Base-by-base conservation (phyloP, 1,140 invertebrate genomes). In the Drosophila micromelanica region DNA sequence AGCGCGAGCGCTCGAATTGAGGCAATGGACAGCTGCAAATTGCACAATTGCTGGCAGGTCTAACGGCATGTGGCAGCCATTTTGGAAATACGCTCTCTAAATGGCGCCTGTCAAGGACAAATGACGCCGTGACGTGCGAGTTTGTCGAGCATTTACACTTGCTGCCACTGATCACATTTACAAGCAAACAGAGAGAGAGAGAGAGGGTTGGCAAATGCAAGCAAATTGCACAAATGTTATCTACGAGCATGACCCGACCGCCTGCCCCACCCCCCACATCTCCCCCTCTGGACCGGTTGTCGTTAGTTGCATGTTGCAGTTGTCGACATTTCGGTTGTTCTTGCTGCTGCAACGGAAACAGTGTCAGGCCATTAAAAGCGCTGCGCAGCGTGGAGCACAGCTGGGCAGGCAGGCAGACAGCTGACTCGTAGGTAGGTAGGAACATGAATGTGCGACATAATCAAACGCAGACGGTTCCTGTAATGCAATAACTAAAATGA, bases 401-500 rank as follows among this genome's bases (percentile, higher is more conserved):
- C 27, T 32, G 38, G 61, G 43, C 55, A 46, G 49, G 9, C 30
- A 20, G 61, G 43, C 55, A 46, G 49, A 5, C 30, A 20, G 23
- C 32, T 48, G 27, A 15, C 61, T 51, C 45, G 54, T 73, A 74
- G 77, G 81, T 86, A 72, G 52, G n/a, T n/a, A 52, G 2, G 20
- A 63, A 87, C 82, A 86, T 70, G 78, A 59, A 76, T 65, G 62
- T 67, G 73, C 68, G 61, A 79, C 84, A 86, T 81, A 86, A 86
- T 86, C 81, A 87, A 87, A 86, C 72, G 84, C 82, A 87, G 84
- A 70, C 72, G 57, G 75, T 63, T 63, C 77, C 77, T 82, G 82
- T 87, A 87, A 87, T 76, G 82, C 82, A 86, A 86, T 86, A 87
- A 86, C 82, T 86, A 87, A 86, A 86, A 86, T 87, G 82, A 86